phyloP scores from a whole-genome alignment of 2,113 vertebrate species.

The Sylvilagus bachmani region DNA sequence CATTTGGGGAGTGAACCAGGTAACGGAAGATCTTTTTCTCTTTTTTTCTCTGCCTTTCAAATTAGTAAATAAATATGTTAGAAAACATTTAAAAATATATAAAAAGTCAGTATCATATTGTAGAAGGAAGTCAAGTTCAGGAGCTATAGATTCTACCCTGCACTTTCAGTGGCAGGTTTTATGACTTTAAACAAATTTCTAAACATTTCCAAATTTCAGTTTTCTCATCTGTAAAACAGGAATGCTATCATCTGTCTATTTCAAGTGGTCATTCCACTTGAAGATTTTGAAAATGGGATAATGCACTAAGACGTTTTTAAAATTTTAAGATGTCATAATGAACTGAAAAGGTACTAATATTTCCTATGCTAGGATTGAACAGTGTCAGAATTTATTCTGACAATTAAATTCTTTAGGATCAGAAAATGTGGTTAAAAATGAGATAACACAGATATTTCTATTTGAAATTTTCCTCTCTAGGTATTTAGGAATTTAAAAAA shows the following conservation, averaged over 20 bases:
- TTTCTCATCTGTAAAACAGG: background rate
- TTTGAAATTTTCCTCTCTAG: background rate
- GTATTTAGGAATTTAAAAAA: background rate
- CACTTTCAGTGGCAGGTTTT: background rate
- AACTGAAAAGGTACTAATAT: background rate
- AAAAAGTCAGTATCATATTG: background rate
- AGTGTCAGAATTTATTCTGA: background rate
- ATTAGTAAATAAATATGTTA: no score
- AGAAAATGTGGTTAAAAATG: background rate
- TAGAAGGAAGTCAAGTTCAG: background rate
- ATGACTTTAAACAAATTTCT: background rate
- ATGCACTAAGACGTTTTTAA: background rate
- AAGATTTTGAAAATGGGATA: conserved; percentile 26
- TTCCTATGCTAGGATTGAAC: background rate
- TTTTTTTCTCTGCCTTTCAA: no score
- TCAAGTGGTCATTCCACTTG: background rate
- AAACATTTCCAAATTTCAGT: conserved; percentile 13
- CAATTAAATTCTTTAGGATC: background rate
- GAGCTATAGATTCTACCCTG: background rate
- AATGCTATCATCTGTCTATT: background rate
- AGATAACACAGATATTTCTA: conserved; percentile 13
- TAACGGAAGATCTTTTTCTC: no score
- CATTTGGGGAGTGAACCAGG: no score
- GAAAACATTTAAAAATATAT: no score
- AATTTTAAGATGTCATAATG: background rate